Base-by-base conservation (phyloP, 1,140 invertebrate species). In the Heliconius hewitsoni region DNA sequence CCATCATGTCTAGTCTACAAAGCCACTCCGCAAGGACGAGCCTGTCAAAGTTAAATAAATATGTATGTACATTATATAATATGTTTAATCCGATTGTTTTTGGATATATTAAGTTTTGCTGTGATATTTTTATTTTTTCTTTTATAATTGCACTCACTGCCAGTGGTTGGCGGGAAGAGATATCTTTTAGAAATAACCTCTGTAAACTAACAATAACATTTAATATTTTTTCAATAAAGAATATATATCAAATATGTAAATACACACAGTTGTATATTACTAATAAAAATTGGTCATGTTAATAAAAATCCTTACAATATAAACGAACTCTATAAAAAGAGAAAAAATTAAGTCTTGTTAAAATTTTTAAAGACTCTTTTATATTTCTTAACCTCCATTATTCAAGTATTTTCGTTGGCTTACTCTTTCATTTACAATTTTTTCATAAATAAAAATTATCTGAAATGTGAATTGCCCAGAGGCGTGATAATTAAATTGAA, bases 401-500 rank as follows among this genome's bases (percentile, higher is more conserved):
- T 66, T 66, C 9, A 16, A 66, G 23, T 66, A 66, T 66, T 66
- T 66, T 66, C 60, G 3, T 30, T 30, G 60, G 71, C 37, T 23
- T n/a, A 72, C 71, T 42, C n/a, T 72, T 72, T 42, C 71, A 39
- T 72, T 72, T 72, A 72, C 37, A 72, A 42, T 30, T 66, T 66
- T 66, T 66, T 16, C 27, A 66, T 30, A 30, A 66, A 66, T 30
- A 30, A 30, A 66, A 66, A 23, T 23, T 57, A 66, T 66, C 27
- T 30, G 60, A 27, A 30, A 66, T 66, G 27, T 72, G 71, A 16
- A 72, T 72, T 72, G 71, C 71, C 71, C 37, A 39, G 9, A 72
- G 71, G 37, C 71, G 39, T n/a, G 71, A 72, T 76, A 80, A 80
- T 80, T 79, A 79, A 71, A 79, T 75, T 71, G 71, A 80, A 80